Conservation (phyloP, 2,797 vertebrate genomes). For the Acropternis orthonyx region DNA sequence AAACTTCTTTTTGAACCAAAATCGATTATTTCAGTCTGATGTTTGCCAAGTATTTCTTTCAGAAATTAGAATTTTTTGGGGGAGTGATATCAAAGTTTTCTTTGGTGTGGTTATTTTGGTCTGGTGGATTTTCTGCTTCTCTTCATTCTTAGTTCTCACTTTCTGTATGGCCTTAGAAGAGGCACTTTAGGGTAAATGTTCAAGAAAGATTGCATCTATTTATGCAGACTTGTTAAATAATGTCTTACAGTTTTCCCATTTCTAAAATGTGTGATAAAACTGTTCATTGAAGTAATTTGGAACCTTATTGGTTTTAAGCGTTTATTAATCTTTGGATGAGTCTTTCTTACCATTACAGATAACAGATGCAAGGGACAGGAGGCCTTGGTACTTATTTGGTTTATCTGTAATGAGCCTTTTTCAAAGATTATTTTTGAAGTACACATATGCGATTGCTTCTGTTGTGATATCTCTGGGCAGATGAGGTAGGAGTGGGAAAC, state of each 20-base stretch:
- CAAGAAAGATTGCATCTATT: neutral
- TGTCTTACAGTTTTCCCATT: neutral
- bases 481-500: neutral
- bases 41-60: neutral
- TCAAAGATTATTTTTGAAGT: neutral
- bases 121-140: neutral
- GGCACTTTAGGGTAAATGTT: neutral
- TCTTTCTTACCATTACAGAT: neutral
- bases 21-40: neutral
- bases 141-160: neutral
- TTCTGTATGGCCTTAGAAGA: neutral
- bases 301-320: neutral
- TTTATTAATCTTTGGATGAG: neutral
- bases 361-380: neutral
- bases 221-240: neutral
- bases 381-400: neutral
- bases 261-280: neutral
- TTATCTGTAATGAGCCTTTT: neutral
- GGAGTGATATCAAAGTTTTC: rapidly evolving
- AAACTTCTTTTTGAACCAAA: neutral
- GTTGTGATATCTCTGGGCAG: neutral
- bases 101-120: neutral
- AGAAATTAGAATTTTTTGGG: neutral
- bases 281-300: neutral
- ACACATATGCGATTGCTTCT: neutral